These are phyloP conservation scores for Sebastes ruberrimus DNA, from an alignment of 2,797 vertebrate genomes.

Conservation along the genomic window DNA sequence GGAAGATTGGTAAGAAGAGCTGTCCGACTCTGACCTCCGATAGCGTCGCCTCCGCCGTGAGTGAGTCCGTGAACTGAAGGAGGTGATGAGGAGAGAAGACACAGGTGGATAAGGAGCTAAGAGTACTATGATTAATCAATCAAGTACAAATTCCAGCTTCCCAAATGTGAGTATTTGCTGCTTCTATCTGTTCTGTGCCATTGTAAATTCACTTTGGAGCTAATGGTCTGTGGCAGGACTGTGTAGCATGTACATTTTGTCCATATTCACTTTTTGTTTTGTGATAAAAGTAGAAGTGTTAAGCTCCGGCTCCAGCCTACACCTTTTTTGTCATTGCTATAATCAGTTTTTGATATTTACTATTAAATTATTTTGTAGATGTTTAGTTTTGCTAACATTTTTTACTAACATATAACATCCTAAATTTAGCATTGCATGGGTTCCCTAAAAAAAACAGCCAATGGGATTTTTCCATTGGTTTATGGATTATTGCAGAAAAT, in stretches of 20 bases:
- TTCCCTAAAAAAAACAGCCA: too few species aligned
- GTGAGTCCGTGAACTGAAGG: constrained; percentile 86
- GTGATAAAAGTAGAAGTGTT: too few species aligned
- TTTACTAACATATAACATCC: background rate
- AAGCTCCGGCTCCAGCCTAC: background rate
- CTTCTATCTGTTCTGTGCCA: background rate
- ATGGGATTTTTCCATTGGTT: too few species aligned
- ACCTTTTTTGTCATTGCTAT: background rate
- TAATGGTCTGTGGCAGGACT: background rate
- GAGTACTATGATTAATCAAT: background rate
- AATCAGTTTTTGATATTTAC: background rate
- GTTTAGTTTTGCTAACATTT: background rate
- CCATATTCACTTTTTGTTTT: background rate
- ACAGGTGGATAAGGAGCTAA: constrained; percentile 27
- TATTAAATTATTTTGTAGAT: background rate
- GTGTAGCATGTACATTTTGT: background rate
- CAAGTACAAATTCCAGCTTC: background rate
- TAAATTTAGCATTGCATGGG: fast-evolving
- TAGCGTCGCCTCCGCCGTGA: constrained; percentile 79
- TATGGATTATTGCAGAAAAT: too few species aligned
- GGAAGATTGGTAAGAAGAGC: constrained; percentile 84
- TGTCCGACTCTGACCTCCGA: constrained; percentile 84
- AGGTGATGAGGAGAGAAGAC: constrained; percentile 20
- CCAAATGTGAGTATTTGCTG: background rate
- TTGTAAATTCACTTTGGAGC: background rate